These are phyloP conservation scores for Marasmarcha lunaedactyla DNA, from an alignment of 2,888 invertebrate species.

Conservation along the genomic window DNA sequence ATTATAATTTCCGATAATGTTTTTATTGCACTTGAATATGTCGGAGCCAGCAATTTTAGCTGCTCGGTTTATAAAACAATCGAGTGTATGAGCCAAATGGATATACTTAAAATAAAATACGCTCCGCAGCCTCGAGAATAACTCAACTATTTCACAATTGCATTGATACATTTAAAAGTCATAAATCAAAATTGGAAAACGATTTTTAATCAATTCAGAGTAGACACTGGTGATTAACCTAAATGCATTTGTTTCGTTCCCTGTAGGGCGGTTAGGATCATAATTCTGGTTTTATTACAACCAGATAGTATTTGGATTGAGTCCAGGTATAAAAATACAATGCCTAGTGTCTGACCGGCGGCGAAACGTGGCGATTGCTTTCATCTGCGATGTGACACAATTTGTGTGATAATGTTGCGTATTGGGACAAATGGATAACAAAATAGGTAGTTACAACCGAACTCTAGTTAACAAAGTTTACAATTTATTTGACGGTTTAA, in stretches of 20 bases:
- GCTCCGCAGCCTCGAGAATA: too few species aligned
- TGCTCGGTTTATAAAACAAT: background rate
- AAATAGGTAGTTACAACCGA: too few species aligned
- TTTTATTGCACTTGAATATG: too few species aligned
- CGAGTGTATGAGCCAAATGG: background rate
- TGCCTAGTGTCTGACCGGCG: conserved; percentile 35
- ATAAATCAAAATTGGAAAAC: too few species aligned
- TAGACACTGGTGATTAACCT: background rate
- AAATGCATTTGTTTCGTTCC: background rate
- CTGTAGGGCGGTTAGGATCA: background rate
- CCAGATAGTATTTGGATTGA: conserved; percentile 48
- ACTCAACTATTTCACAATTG: too few species aligned
- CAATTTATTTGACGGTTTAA: too few species aligned
- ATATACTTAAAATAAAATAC: background rate
- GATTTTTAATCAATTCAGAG: too few species aligned
- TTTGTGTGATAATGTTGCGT: background rate
- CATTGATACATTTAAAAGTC: too few species aligned
- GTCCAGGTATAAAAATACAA: conserved; percentile 67
- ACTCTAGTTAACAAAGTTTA: too few species aligned
- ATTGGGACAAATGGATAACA: too few species aligned
- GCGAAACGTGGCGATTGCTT: conserved; percentile 19
- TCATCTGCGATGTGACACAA: background rate
- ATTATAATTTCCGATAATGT: too few species aligned
- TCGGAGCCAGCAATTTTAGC: too few species aligned
- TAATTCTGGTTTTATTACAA: background rate